Percentiles rank a stretch among this genome's conserved stretches.
Evolutionary conservation across 1,140 invertebrate genomes (phyloP).

Genomic region (Drosophila nasuta): DNA sequence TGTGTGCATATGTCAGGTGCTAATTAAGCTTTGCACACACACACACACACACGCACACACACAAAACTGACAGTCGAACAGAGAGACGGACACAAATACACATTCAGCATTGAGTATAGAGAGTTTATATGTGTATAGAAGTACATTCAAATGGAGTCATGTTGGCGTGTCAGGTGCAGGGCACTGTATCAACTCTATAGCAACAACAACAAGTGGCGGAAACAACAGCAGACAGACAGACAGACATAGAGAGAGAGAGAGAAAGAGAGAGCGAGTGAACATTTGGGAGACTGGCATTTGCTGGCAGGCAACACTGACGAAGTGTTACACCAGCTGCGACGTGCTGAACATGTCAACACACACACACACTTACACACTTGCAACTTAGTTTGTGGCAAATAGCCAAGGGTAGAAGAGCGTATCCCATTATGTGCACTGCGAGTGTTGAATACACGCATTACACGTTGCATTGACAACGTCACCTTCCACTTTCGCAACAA

Average conservation of each 20-base stretch:
- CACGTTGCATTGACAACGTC: no score
- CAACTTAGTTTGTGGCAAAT: not conserved
- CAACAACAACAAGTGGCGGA: slow-evolving; percentile 34
- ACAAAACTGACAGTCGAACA: slow-evolving; percentile 13
- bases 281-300: not conserved
- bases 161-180: slow-evolving; percentile 54
- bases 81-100: not conserved
- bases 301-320: slow-evolving; percentile 34
- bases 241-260: no score
- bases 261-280: slow-evolving; percentile 13
- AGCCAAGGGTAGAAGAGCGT: slow-evolving; percentile 6
- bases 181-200: slow-evolving; percentile 57
- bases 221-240: slow-evolving; percentile 6
- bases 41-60: not conserved
- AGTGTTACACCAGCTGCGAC: slow-evolving; percentile 41
- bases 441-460: no score
- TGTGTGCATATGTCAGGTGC: slow-evolving; percentile 59
- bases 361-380: slow-evolving; percentile 3
- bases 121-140: no score
- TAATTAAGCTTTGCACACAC: slow-evolving; percentile 59
- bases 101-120: not conserved
- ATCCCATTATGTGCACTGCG: not conserved
- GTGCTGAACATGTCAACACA: slow-evolving; percentile 37
- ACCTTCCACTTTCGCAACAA: no score
- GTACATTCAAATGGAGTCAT: slow-evolving; percentile 4